phyloP scores from a whole-genome alignment of 2,113 vertebrate species.

The Centrocercus urophasianus region DNA sequence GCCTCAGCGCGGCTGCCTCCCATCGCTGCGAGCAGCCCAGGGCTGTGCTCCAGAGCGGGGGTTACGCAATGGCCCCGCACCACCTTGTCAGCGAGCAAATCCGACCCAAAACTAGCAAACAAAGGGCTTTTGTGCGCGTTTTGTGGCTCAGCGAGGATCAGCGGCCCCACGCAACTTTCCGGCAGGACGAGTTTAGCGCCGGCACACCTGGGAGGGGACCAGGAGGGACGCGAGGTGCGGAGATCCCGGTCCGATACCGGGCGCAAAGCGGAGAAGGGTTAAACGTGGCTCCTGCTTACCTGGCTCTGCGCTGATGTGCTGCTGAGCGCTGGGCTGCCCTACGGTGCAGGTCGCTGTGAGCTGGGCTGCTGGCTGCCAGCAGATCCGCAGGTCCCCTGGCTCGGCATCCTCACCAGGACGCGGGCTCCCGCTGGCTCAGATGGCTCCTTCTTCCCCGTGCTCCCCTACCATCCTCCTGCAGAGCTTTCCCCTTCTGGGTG shows the following conservation, averaged over 20 bases:
- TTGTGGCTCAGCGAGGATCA: not conserved
- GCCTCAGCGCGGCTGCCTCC: not conserved
- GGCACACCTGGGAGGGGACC: not conserved
- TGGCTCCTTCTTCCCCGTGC: constrained; percentile 24
- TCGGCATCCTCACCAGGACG: constrained; percentile 8
- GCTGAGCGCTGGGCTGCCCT: fast-evolving
- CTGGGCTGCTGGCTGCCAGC: not conserved
- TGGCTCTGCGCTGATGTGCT: not conserved
- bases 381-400: not conserved
- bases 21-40: not conserved
- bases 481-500: constrained; percentile 32
- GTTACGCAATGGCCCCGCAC: not conserved
- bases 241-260: fast-evolving
- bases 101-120: not conserved
- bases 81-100: constrained; percentile 53
- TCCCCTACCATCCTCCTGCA: constrained; percentile 27
- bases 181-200: not conserved
- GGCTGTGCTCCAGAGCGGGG: not conserved
- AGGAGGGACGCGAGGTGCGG: not conserved
- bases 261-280: fast-evolving
- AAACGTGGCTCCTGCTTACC: not conserved
- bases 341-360: not conserved
- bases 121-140: constrained; percentile 34
- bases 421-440: not conserved
- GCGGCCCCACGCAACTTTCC: not conserved